Base-by-base conservation (phyloP, 2,888 invertebrate genomes). In the Netelia inedita region DNA sequence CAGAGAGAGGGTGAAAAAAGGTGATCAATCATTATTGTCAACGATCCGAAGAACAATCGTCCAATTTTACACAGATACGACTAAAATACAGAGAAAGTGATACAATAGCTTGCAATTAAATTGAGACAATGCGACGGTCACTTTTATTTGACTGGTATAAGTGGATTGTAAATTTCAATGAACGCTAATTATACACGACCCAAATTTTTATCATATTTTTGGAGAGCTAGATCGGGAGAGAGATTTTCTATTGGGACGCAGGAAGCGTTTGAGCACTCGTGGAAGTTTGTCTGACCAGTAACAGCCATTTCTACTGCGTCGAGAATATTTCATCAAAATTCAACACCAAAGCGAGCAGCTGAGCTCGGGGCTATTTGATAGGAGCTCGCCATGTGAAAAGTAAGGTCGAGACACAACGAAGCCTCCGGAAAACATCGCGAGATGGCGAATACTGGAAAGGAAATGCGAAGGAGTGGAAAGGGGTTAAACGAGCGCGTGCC, bases 101-200 rank as follows among this genome's bases (percentile, higher is more conserved):
- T 72, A 61, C 57, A 66, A 23, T 50, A 28, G 61, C 46, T 21
- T 14, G 63, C 55, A 55, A 55, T 82, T 78, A 73, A 78, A 78
- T 79, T 61, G 61, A 19, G n/a, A 21, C 55, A 43, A 10, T 14
- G 75, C 1, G 10, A 50, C 46, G 66, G 50, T 46, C n/a, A 46
- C 14, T 68, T 35, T 68, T 65, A 53, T 71, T 82, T 65, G 35
- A 46, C 53, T 43, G 46, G 61, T 19, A 57, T 57, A 28, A 35
- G 28, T 46, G 50, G 50, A 71, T 76, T 41, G 59, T 65, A 55
- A 35, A 72, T 82, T 80, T 72, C 65, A 63, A 21, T 28, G 10
- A 66, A 11, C 2, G 16, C 43, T 19, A 57, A 55, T 66, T 73
- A 66, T 80, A 46, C 46, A 46, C 14, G 35, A 35, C 35, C 35